Evolutionary conservation across 2,113 vertebrate species (phyloP).

Genomic region (Clinocottus analis): DNA sequence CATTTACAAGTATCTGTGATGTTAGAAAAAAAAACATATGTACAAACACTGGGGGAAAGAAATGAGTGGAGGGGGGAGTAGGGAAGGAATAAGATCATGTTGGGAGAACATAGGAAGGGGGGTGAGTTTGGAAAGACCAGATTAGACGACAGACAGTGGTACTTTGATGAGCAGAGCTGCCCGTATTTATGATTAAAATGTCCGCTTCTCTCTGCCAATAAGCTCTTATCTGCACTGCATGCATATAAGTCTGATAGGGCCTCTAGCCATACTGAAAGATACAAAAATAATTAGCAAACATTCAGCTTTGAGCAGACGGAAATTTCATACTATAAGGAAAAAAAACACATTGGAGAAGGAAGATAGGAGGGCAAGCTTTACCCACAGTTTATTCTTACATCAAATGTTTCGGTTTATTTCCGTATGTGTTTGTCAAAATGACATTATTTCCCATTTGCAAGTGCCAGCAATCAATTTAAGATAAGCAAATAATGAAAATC

Average conservation of each 20-base stretch:
- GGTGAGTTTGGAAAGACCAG: conserved; percentile 70
- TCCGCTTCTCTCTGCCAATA: conserved; percentile 74
- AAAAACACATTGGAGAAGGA: conserved; percentile 49
- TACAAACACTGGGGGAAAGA: conserved; percentile 4
- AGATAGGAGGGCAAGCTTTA: conserved; percentile 63
- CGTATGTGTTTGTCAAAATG: conserved; percentile 49
- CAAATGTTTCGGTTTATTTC: conserved; percentile 61
- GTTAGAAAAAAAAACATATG: conserved; percentile 16
- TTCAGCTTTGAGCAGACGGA: conserved; percentile 77
- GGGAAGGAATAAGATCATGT: conserved; percentile 54
- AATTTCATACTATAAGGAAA: conserved; percentile 57
- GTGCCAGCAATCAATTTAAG: conserved; percentile 58
- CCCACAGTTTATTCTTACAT: conserved; percentile 62
- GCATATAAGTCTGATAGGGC: conserved; percentile 82
- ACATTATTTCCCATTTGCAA: conserved; percentile 37
- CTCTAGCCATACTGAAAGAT: conserved; percentile 81
- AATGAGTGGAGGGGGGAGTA: conserved; percentile 9
- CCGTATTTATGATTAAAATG: conserved; percentile 81
- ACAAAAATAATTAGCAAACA: conserved; percentile 87
- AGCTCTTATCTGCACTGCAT: conserved; percentile 82
- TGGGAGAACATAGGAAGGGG: conserved; percentile 53
- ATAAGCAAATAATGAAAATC: conserved; percentile 68
- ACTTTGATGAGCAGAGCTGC: conserved; percentile 80
- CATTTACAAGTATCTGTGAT: conserved; percentile 16
- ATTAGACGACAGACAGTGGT: conserved; percentile 77